Percentiles rank a stretch among this genome's conserved stretches.
phyloP scores from a whole-genome alignment of 2,113 vertebrate genomes.

The Cinclus cinclus region DNA sequence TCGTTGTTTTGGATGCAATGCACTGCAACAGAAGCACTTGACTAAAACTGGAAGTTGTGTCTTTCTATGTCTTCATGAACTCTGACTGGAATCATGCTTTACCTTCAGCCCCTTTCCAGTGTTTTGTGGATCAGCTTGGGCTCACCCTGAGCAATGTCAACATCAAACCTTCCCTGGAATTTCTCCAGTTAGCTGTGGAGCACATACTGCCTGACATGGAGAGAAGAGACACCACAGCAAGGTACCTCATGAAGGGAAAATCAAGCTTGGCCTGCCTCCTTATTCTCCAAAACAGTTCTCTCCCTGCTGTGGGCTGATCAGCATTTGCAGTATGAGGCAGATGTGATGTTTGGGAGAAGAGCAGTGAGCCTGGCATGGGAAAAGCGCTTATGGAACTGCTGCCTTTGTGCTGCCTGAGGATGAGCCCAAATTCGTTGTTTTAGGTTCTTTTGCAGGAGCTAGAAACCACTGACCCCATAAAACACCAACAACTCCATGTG shows the following conservation, averaged over 20 bases:
- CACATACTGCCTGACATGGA: rapidly evolving
- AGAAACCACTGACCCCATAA: background rate
- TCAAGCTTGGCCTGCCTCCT: background rate
- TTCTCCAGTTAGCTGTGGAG: background rate
- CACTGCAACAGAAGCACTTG: background rate
- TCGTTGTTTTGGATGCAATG: background rate
- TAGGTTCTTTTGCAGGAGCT: background rate
- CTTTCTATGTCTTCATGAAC: background rate
- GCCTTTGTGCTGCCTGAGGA: background rate
- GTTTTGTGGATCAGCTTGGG: background rate
- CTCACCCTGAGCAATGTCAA: background rate
- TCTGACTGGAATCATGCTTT: background rate
- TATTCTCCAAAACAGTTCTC: background rate
- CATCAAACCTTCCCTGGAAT: background rate
- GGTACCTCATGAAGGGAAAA: background rate
- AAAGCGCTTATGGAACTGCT: background rate
- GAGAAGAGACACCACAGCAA: background rate
- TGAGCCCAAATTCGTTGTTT: background rate
- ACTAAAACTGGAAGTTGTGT: background rate
- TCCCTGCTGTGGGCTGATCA: background rate
- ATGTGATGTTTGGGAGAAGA: rapidly evolving
- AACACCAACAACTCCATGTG: background rate
- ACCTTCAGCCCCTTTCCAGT: background rate
- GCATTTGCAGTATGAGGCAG: background rate
- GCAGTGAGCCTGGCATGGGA: background rate